phyloP scores from a whole-genome alignment of 2,888 invertebrate genomes.

The Hypomecis atomaria region DNA sequence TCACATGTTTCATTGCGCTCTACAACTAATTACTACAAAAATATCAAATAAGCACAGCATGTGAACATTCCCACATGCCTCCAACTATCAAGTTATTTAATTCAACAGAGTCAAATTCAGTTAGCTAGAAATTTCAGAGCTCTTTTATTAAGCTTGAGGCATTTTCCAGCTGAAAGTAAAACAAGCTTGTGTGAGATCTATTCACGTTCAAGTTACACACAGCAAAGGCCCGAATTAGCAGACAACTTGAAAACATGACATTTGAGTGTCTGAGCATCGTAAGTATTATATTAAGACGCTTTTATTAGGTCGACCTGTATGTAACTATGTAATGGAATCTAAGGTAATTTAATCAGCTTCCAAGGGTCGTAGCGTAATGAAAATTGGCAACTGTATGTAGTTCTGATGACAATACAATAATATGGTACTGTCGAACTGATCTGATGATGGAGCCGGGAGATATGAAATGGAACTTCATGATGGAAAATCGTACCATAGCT shows the following conservation, averaged over 20 bases:
- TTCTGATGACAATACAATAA: too few relatives aligned
- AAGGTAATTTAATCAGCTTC: too few relatives aligned
- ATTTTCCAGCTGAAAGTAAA: neutral
- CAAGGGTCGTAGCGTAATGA: too few relatives aligned
- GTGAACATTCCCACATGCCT: conserved; percentile 13
- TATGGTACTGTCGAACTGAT: too few relatives aligned
- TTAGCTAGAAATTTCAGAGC: conserved; percentile 11
- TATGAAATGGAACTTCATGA: too few relatives aligned
- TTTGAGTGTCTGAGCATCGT: neutral
- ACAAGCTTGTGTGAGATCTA: neutral
- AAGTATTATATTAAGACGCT: too few relatives aligned
- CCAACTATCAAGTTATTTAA: conserved; percentile 17
- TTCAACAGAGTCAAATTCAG: conserved; percentile 8
- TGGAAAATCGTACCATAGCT: too few relatives aligned
- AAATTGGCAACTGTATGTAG: too few relatives aligned
- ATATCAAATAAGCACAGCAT: conserved; percentile 1
- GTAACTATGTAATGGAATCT: too few relatives aligned
- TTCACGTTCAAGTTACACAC: neutral
- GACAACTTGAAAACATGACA: neutral
- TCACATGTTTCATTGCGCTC: neutral
- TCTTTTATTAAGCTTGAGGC: conserved; percentile 9
- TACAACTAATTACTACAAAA: neutral
- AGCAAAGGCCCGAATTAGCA: neutral
- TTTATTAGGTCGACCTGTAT: too few relatives aligned
- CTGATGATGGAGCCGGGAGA: too few relatives aligned